Evolutionary conservation across 2,888 invertebrate genomes (phyloP).

Genomic region (Branchipolynoe longqiensis): DNA sequence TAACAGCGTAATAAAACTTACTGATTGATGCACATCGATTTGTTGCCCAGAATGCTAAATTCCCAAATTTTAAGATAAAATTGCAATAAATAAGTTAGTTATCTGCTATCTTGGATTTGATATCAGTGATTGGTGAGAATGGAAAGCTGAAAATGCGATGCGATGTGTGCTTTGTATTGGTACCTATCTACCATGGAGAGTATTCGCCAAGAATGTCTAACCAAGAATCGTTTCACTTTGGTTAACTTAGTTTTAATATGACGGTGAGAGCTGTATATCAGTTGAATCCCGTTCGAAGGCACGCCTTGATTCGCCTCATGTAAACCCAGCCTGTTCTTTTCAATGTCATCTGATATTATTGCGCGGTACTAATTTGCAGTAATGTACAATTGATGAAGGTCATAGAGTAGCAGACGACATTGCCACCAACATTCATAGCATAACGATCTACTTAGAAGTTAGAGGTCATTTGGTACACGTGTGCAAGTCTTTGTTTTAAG

Average conservation of each 20-base stretch:
- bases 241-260: too few relatives aligned
- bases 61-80: too few relatives aligned
- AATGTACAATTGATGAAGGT: background rate
- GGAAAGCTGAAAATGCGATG: background rate
- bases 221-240: background rate
- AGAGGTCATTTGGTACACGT: background rate
- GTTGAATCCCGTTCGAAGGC: too few relatives aligned
- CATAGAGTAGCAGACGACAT: background rate
- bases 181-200: background rate
- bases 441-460: background rate
- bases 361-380: background rate
- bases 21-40: too few relatives aligned
- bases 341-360: background rate
- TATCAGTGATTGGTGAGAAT: background rate
- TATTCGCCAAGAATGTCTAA: background rate
- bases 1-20: too few relatives aligned
- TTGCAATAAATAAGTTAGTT: too few relatives aligned
- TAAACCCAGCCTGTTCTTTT: background rate
- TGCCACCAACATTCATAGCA: background rate
- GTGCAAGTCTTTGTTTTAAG: background rate
- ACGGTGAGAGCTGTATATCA: too few relatives aligned
- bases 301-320: background rate
- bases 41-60: too few relatives aligned
- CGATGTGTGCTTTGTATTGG: background rate
- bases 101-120: too few relatives aligned